Percentiles rank a stretch among this genome's conserved stretches.
These are phyloP conservation scores for Anthoscopus minutus DNA, from an alignment of 2,113 vertebrate genomes.

Conservation along the genomic window DNA sequence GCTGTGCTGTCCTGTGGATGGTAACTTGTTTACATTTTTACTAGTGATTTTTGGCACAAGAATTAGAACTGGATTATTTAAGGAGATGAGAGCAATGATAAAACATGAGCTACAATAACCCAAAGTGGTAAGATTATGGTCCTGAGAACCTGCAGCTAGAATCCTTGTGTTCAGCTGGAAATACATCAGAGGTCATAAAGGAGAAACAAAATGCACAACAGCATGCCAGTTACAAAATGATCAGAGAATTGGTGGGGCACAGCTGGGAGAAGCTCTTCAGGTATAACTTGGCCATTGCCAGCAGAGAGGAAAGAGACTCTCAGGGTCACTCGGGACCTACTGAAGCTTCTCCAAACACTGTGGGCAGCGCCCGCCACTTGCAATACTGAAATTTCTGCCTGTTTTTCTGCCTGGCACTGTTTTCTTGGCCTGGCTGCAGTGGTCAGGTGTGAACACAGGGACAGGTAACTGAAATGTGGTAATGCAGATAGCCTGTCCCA, in stretches of 20 bases:
- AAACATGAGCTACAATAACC: neutral
- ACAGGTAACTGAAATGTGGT: neutral
- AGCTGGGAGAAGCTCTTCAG: neutral
- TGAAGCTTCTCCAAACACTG: neutral
- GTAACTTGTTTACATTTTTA: neutral
- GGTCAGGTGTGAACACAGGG: neutral
- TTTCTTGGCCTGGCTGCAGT: neutral
- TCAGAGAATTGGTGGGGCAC: neutral
- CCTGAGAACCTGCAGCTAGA: neutral
- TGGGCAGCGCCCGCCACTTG: accelerated
- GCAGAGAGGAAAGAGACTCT: neutral
- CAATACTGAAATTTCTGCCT: neutral
- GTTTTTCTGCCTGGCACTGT: neutral
- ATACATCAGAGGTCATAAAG: neutral
- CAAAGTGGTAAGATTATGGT: neutral
- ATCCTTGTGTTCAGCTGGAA: neutral
- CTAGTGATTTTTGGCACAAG: neutral
- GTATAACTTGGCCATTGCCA: neutral
- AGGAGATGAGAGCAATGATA: neutral
- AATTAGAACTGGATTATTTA: neutral
- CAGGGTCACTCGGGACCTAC: neutral
- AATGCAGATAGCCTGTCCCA: neutral
- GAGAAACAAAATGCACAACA: neutral
- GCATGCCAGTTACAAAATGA: neutral
- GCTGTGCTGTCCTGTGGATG: neutral